A percentile compares a stretch with the other conserved stretches of the same genome.
Evolutionary conservation across 1,140 invertebrate species (phyloP).

Genomic region (Drosophila navojoa): DNA sequence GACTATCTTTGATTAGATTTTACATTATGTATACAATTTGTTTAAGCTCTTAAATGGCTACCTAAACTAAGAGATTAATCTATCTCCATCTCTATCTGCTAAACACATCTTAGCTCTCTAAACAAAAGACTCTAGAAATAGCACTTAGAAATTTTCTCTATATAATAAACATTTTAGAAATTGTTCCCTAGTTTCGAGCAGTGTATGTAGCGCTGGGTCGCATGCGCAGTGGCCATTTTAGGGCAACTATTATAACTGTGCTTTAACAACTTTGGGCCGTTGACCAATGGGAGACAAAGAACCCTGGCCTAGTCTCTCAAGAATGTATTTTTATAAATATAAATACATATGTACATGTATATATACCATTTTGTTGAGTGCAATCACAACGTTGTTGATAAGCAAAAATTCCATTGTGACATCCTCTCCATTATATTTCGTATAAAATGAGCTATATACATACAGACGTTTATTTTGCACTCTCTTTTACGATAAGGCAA

Average conservation of each 20-base stretch:
- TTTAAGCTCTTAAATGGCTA: no score
- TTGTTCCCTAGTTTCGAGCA: background rate
- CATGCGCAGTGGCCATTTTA: conserved; percentile 4
- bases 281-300: conserved; percentile 2
- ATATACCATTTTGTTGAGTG: conserved; percentile 16
- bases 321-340: background rate
- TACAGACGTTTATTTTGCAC: conserved; percentile 11
- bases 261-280: conserved; percentile 1
- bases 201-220: background rate
- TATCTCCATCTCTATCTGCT: no score
- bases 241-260: background rate
- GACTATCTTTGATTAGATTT: no score
- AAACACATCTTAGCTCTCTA: no score
- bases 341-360: background rate
- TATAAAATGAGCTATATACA: background rate
- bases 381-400: conserved; percentile 20
- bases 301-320: conserved; percentile 2
- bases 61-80: no score
- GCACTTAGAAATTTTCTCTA: background rate
- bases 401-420: conserved; percentile 17
- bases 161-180: background rate
- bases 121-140: no score
- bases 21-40: no score
- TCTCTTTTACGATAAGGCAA: conserved; percentile 46
- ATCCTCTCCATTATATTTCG: conserved; percentile 20